Evolutionary conservation across 2,888 invertebrate species (phyloP), one percentile per base, ranked within the genome.

Genomic region (Muschampia plurimacula): DNA sequence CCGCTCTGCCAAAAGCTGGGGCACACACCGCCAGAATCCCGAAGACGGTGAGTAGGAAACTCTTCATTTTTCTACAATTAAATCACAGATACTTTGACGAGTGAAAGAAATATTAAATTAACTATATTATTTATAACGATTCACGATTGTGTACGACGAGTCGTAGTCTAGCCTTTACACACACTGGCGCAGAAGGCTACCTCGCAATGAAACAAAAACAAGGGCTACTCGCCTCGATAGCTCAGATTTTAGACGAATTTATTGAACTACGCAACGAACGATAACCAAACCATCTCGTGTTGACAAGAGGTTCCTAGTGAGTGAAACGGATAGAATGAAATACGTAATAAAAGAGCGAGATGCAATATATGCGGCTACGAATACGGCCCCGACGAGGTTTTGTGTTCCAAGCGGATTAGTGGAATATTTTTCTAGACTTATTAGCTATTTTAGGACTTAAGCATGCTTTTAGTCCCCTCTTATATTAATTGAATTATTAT

Each of bases 141-240:
- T 55, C 12, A 62, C 39, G 32, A 44, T 52, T 63, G 13, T 74
- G 72, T 78, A 81, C 79, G 83, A 86, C 84, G 84, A 83, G 86
- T 86, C 83, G 81, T 86, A 90, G 90, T 88, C 94, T 92, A 88
- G 96, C 97, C 97, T 97, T 97, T 97, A 97, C 97, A 97, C 97
- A 94, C 97, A 97, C 97, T 97, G 97, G 97, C 95, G 96, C 95
- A 97, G 97, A 97, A 97, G 97, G 97, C 96, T 88, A 87, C 86
- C 85, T 87, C 84, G 85, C 86, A 83, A 86, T 83, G 83, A 86
- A 84, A 83, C 79, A 80, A 82, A 86, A 84, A 86, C 84, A 86
- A 84, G 78, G 79, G 82, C 83, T 85, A 84, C 83, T 83, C 82
- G 80, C 80, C 80, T 80, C 80, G 81, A 85, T 85, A 80, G 83